Evolutionary conservation across 2,113 vertebrate genomes (phyloP).

Genomic region (Lutjanus erythropterus): DNA sequence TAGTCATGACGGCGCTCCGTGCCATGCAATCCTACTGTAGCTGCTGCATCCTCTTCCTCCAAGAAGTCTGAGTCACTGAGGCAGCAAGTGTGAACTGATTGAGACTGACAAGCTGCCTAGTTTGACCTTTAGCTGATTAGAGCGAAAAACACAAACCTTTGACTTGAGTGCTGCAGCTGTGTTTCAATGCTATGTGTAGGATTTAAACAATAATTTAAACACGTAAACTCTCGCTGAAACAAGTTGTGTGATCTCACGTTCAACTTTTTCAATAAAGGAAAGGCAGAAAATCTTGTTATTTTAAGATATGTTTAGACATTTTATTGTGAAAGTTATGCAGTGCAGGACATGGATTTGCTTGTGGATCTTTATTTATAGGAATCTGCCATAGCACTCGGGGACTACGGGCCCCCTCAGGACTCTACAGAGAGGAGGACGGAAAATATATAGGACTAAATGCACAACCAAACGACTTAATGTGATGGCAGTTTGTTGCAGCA

Average conservation of each 20-base stretch:
- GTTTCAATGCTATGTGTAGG: slow-evolving; percentile 4
- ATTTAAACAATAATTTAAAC: not conserved
- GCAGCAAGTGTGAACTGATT: slow-evolving; percentile 59
- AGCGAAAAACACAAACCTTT: slow-evolving; percentile 41
- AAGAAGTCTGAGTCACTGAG: slow-evolving; percentile 61
- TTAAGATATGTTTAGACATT: no score
- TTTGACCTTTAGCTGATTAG: slow-evolving; percentile 71
- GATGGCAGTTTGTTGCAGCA: not conserved
- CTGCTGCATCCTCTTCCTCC: slow-evolving; percentile 27
- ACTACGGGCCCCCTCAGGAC: no score
- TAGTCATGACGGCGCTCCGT: not conserved
- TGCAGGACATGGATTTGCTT: no score
- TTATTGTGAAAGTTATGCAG: no score
- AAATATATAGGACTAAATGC: not conserved
- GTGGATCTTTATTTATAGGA: no score
- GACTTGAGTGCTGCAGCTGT: slow-evolving; percentile 30
- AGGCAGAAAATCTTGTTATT: no score
- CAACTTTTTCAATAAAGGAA: no score
- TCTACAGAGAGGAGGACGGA: no score
- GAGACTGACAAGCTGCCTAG: slow-evolving; percentile 62
- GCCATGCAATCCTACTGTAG: slow-evolving; percentile 24
- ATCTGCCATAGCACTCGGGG: no score
- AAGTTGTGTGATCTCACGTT: not conserved
- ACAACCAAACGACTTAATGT: not conserved
- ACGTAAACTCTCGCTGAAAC: not conserved